Conservation (phyloP, 2,797 vertebrate species). For the Pangasius sanitwongsei region DNA sequence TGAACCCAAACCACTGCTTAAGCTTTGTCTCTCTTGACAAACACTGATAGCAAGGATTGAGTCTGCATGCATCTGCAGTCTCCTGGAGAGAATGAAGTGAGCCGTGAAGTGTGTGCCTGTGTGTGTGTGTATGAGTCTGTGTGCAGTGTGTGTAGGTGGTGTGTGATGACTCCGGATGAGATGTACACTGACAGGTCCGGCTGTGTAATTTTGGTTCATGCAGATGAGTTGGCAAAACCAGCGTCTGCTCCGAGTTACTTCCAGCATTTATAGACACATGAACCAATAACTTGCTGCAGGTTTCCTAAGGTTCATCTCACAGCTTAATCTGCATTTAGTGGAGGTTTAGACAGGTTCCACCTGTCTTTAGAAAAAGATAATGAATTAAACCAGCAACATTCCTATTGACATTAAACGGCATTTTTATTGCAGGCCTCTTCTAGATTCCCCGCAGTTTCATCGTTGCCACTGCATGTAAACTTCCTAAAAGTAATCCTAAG, state of each 20-base stretch:
- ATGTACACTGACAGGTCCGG: constrained; percentile 68
- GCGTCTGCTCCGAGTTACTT: neutral
- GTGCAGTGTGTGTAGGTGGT: constrained; percentile 11
- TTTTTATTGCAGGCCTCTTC: constrained; percentile 24
- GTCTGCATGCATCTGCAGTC: neutral
- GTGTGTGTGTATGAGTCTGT: neutral
- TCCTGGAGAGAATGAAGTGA: constrained; percentile 36
- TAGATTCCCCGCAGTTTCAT: constrained; percentile 34
- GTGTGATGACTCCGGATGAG: constrained; percentile 51
- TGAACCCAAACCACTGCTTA: constrained; percentile 11
- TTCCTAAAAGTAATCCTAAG: constrained; percentile 34
- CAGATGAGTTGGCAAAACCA: constrained; percentile 62
- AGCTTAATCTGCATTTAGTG: constrained; percentile 14
- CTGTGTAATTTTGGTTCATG: constrained; percentile 68
- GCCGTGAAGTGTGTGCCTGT: constrained; percentile 37
- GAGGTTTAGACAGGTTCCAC: constrained; percentile 1
- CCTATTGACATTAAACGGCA: constrained; percentile 16
- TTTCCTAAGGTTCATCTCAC: constrained; percentile 23
- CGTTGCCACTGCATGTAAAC: constrained; percentile 33
- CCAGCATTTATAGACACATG: constrained; percentile 13
- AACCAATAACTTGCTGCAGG: constrained; percentile 20
- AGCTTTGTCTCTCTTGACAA: constrained; percentile 12
- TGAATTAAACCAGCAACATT: constrained; percentile 20
- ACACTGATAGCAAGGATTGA: neutral
- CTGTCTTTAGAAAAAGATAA: constrained; percentile 12